A percentile compares a stretch with the other conserved stretches of the same genome.
Evolutionary conservation across 2,113 vertebrate species (phyloP).

Genomic region (Oryzias javanicus): DNA sequence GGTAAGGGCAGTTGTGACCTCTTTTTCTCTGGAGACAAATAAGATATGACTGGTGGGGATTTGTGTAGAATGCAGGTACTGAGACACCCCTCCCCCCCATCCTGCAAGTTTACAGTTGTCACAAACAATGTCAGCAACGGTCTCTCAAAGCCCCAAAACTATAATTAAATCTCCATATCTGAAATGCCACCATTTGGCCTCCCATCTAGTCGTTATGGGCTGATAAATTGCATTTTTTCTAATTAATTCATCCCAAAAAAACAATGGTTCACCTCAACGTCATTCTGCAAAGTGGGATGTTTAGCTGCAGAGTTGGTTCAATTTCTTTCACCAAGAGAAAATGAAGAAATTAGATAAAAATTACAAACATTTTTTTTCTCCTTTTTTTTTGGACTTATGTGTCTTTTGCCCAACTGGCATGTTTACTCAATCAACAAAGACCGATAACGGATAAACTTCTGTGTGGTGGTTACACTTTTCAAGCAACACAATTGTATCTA

Average conservation of each 20-base stretch:
- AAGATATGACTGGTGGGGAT: constrained; percentile 51
- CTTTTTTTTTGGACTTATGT: too few species aligned
- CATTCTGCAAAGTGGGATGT: constrained; percentile 57
- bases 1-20: constrained; percentile 47
- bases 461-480: too few species aligned
- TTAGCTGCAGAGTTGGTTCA: constrained; percentile 46
- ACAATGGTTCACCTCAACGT: constrained; percentile 75
- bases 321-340: constrained; percentile 55
- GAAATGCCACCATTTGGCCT: constrained; percentile 55
- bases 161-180: constrained; percentile 61
- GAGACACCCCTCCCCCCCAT: neutral
- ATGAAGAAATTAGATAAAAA: constrained; percentile 10
- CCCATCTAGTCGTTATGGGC: constrained; percentile 49
- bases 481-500: too few species aligned
- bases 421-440: too few species aligned
- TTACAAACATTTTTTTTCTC: too few species aligned
- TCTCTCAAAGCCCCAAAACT: constrained; percentile 45
- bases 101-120: constrained; percentile 32
- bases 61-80: constrained; percentile 33
- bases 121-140: constrained; percentile 44
- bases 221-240: constrained; percentile 68
- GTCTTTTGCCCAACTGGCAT: too few species aligned
- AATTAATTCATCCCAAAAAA: constrained; percentile 73
- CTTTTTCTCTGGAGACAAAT: constrained; percentile 37
- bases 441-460: too few species aligned